Percentiles rank a stretch among this genome's conserved stretches.
phyloP scores from a whole-genome alignment of 2,888 invertebrate species.

The Eupithecia centaureata region DNA sequence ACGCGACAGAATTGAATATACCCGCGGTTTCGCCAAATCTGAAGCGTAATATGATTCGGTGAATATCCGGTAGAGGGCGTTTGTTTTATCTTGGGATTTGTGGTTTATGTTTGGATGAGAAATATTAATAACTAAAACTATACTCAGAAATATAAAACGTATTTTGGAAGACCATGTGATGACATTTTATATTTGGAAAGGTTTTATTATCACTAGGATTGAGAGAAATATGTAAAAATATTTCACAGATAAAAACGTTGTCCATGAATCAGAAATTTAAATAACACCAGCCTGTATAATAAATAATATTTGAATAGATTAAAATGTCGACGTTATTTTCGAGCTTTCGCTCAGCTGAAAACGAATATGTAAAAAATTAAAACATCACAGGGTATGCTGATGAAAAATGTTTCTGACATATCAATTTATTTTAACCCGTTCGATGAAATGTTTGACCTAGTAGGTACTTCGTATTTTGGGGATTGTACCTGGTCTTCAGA shows the following conservation, averaged over 20 bases:
- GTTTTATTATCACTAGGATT: neutral
- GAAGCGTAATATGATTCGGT: slow-evolving; percentile 39
- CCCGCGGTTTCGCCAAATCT: slow-evolving; percentile 41
- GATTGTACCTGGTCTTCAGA: neutral
- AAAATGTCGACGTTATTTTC: neutral
- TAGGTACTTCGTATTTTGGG: neutral
- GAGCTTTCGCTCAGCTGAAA: neutral
- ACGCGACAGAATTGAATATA: slow-evolving; percentile 43
- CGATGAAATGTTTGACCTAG: slow-evolving; percentile 13
- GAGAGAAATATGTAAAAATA: slow-evolving; percentile 2
- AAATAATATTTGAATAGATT: slow-evolving; percentile 12
- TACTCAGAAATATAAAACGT: neutral
- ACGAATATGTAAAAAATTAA: slow-evolving; percentile 14
- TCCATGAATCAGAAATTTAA: slow-evolving; percentile 13
- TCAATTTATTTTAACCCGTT: slow-evolving; percentile 23
- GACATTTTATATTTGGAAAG: neutral
- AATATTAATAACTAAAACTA: neutral
- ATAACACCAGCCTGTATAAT: slow-evolving; percentile 1
- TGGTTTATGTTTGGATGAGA: neutral
- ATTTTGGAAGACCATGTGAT: neutral
- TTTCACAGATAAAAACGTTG: neutral
- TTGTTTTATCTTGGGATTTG: slow-evolving; percentile 12
- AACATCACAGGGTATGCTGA: neutral
- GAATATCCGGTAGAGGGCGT: slow-evolving; percentile 19
- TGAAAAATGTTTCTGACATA: slow-evolving; percentile 29